Conservation (phyloP, 2,888 invertebrate genomes). For the Celastrina argiolus region DNA sequence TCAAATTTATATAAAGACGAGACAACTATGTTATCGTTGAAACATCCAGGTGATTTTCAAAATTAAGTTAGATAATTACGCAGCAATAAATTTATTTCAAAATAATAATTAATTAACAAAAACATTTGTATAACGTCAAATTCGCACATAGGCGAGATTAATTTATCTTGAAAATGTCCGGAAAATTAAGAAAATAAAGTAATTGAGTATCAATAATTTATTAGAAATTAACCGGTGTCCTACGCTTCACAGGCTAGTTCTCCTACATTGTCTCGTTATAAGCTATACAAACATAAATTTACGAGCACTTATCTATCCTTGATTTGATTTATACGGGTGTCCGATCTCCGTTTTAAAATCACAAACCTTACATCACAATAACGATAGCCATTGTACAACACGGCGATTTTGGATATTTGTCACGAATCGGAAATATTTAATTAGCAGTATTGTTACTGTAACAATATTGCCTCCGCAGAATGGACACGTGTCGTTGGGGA, state of each 20-base stretch:
- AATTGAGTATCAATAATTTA: too few relatives aligned
- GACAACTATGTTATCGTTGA: too few relatives aligned
- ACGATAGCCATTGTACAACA: constrained; percentile 41
- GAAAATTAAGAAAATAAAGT: too few relatives aligned
- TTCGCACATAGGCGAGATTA: too few relatives aligned
- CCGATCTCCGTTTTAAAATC: constrained; percentile 31
- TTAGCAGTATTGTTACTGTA: constrained; percentile 62
- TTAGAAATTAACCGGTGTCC: too few relatives aligned
- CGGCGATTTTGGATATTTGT: constrained; percentile 46
- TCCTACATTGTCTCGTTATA: not conserved
- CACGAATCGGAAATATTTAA: constrained; percentile 53
- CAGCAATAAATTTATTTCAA: too few relatives aligned
- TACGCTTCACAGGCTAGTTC: not conserved
- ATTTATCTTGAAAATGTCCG: too few relatives aligned
- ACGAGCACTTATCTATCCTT: constrained; percentile 9
- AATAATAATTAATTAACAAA: too few relatives aligned
- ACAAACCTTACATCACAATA: constrained; percentile 28
- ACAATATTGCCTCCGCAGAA: constrained; percentile 45
- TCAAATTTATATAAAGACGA: too few relatives aligned
- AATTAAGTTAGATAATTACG: too few relatives aligned
- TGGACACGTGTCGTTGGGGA: constrained; percentile 43
- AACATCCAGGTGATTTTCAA: too few relatives aligned
- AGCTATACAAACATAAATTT: not conserved
- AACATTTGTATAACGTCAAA: too few relatives aligned
- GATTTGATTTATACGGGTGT: constrained; percentile 6